Percentiles rank a stretch among this genome's conserved stretches.
Conservation (phyloP, 2,113 vertebrate genomes). For the Camelus bactrianus region DNA sequence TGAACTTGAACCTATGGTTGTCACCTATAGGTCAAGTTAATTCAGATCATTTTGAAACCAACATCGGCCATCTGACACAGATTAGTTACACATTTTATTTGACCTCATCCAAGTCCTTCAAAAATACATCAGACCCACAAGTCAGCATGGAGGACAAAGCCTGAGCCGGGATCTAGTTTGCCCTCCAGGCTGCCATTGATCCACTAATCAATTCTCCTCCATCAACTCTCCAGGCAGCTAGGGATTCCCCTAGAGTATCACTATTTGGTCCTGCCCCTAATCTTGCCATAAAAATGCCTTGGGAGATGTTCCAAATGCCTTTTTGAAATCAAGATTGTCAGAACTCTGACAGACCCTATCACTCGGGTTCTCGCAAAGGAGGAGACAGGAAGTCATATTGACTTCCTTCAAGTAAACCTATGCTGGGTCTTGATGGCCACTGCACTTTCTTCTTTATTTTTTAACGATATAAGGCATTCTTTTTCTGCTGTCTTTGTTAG, state of each 20-base stretch:
- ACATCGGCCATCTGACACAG: neutral
- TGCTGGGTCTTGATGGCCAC: neutral
- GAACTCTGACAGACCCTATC: neutral
- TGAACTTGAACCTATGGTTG: neutral
- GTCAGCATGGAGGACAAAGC: neutral
- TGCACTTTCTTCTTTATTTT: neutral
- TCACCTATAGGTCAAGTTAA: neutral
- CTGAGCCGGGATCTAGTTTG: neutral
- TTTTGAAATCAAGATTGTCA: constrained; percentile 38
- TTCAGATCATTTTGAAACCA: constrained; percentile 29
- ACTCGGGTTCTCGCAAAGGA: neutral
- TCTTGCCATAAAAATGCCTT: neutral
- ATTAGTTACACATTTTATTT: neutral
- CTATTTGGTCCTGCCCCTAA: neutral
- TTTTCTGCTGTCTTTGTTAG: neutral
- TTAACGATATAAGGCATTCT: neutral
- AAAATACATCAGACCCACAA: neutral
- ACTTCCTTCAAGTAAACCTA: neutral
- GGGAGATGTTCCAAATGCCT: constrained; percentile 24
- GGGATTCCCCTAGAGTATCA: neutral
- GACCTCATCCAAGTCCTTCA: neutral
- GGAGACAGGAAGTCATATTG: neutral
- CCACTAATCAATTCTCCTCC: neutral
- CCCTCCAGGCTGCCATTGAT: neutral
- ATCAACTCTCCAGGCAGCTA: neutral